Conservation (phyloP, 2,113 vertebrate species). For the Pterocles orientalis region DNA sequence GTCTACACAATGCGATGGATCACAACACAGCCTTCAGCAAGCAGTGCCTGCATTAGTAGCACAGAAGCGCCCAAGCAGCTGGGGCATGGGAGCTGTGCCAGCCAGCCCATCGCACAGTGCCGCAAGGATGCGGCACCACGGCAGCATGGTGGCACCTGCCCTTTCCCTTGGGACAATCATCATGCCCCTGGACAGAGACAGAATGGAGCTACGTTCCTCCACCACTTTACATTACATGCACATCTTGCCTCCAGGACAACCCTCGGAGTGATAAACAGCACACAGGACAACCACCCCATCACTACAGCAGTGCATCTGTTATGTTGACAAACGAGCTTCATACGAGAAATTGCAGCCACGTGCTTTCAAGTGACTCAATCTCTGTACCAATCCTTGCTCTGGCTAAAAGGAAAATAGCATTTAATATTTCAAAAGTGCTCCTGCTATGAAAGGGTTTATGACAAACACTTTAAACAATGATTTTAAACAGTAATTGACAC, state of each 20-base stretch:
- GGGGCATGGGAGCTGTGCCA: background rate
- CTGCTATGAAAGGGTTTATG: conserved; percentile 13
- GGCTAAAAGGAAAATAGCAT: conserved; percentile 48
- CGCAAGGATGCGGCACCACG: background rate
- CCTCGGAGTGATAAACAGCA: background rate
- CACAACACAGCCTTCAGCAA: background rate
- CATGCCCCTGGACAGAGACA: background rate
- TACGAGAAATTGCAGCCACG: background rate
- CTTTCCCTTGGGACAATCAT: background rate
- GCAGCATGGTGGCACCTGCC: background rate
- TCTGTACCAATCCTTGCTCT: background rate
- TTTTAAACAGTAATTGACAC: conserved; percentile 52
- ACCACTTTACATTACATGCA: background rate
- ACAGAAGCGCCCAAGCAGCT: fast-evolving
- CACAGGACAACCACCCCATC: background rate
- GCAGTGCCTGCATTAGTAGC: background rate
- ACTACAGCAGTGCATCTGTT: conserved; percentile 33
- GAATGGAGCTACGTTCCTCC: background rate
- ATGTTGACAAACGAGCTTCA: conserved; percentile 63
- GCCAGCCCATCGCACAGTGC: background rate
- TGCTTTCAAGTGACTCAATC: conserved; percentile 20
- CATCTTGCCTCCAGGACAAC: conserved; percentile 18
- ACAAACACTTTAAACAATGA: conserved; percentile 26
- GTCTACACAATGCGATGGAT: fast-evolving
- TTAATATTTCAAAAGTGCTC: conserved; percentile 12